Base-by-base conservation (phyloP, 2,113 vertebrate genomes). In the Cromileptes altivelis region DNA sequence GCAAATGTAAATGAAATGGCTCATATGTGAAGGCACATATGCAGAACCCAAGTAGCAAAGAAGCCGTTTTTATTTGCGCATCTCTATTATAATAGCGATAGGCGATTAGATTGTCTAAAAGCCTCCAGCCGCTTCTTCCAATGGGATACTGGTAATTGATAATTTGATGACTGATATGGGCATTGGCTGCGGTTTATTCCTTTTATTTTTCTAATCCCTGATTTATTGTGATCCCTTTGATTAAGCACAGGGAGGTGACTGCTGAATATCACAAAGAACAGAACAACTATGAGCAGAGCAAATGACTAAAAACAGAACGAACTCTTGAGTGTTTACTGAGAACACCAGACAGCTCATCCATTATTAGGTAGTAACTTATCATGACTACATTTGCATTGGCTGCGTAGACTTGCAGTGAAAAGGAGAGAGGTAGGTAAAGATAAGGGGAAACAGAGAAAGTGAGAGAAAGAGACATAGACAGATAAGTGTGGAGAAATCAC, bases 191-290 rank as follows among this genome's bases (percentile, higher is more conserved):
- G 15, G 62, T 75, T 77, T 63, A 82, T 69, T 70, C 45, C 17
- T 49, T 56, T 78, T 67, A 21, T 63, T 63, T 68, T 79, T 70
- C 40, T 45, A 84, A 77, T 56, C 55, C 68, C 25, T 70, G 45
- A 62, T 86, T 72, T 81, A 78, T 81, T 37, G 81, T 63, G 52
- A 81, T 76, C 33, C 56, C 40, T 82, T 80, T 78, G 30, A 80
- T 74, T 37, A 37, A 73, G 21, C 15, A 55, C 57, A 77, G 52
- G 63, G 47, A 72, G 55, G 49, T 23, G 49, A 77, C 62, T 61
- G 58, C 74, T 58, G 52, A 83, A 37, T 73, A 75, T 77, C 33
- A 72, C 18, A 45, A 19, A 40, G 49, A 77, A 30, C 60, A 57
- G 50, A 85, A 55, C 14, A 12, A 19, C 30, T 30, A 47, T 4